A percentile compares a stretch with the other conserved stretches of the same genome.
phyloP scores from a whole-genome alignment of 2,797 vertebrate genomes.

The Orientallactaga sibirica region DNA sequence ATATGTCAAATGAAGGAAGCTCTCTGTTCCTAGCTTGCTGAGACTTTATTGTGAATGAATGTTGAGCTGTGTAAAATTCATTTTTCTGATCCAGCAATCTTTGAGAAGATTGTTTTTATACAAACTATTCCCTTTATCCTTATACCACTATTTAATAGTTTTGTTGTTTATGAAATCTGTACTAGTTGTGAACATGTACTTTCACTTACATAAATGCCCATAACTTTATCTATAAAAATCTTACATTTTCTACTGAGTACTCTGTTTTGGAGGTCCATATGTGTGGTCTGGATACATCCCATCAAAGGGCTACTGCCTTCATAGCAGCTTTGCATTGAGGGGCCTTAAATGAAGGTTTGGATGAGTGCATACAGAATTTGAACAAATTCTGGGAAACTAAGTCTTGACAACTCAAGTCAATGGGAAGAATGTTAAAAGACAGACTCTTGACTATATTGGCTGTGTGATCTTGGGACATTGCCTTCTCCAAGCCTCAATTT shows the following conservation, averaged over 20 bases:
- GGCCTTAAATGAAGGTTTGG: not conserved
- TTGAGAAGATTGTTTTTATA: slow-evolving; percentile 30
- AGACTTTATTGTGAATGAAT: not conserved
- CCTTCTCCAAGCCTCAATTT: not conserved
- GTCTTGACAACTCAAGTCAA: not conserved
- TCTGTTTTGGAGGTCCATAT: slow-evolving; percentile 8
- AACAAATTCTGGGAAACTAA: not conserved
- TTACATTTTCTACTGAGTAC: not conserved
- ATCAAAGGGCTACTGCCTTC: not conserved
- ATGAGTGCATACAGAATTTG: not conserved
- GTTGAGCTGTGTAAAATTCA: not conserved
- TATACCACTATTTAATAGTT: not conserved
- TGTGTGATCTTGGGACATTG: not conserved
- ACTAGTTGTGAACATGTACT: not conserved
- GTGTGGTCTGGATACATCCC: not conserved
- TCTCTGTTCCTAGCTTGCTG: not conserved
- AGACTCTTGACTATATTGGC: not conserved
- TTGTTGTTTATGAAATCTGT: not conserved
- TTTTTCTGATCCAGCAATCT: slow-evolving; percentile 22
- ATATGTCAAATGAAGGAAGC: not conserved
- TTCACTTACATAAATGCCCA: not conserved
- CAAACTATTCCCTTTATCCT: not conserved
- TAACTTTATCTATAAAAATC: not conserved
- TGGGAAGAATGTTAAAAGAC: not conserved
- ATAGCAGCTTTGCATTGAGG: not conserved